A percentile compares a stretch with the other conserved stretches of the same genome.
These are phyloP conservation scores for Pomatorhinus ruficollis DNA, from an alignment of 2,113 vertebrate species.

Conservation along the genomic window DNA sequence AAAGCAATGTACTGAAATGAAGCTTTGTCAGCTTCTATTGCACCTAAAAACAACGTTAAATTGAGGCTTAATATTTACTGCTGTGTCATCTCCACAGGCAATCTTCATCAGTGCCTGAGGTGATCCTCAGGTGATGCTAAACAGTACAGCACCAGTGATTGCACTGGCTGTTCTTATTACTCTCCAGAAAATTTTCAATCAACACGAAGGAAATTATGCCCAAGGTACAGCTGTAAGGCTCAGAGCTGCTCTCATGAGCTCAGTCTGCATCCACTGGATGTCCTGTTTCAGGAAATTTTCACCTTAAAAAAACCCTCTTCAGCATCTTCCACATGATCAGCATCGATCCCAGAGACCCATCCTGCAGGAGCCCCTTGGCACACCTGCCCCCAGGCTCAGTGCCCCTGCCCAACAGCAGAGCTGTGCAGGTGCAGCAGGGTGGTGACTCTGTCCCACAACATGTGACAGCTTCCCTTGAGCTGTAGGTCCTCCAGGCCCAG, in stretches of 20 bases:
- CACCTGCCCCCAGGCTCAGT: accelerated
- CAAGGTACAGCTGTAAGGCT: not conserved
- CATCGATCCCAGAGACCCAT: not conserved
- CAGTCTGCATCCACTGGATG: not conserved
- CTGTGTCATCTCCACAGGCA: not conserved
- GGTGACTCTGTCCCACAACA: not conserved
- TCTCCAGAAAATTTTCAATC: not conserved
- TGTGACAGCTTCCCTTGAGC: not conserved
- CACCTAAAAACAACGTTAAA: not conserved
- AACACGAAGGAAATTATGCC: not conserved
- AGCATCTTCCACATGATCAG: accelerated
- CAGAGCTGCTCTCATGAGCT: not conserved
- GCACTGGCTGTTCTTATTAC: not conserved
- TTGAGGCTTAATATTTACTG: slow-evolving; percentile 10
- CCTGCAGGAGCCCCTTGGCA: not conserved
- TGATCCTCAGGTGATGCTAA: not conserved
- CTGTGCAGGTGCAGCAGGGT: not conserved
- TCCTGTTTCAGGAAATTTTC: not conserved
- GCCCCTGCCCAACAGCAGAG: not conserved
- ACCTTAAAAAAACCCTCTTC: not conserved
- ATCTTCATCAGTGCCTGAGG: not conserved
- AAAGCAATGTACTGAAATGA: slow-evolving; percentile 6
- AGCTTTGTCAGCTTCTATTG: slow-evolving; percentile 22
- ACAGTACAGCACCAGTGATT: not conserved
- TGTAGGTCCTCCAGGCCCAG: not conserved